Conservation (phyloP, 2,797 vertebrate species). For the Fringilla coelebs region DNA sequence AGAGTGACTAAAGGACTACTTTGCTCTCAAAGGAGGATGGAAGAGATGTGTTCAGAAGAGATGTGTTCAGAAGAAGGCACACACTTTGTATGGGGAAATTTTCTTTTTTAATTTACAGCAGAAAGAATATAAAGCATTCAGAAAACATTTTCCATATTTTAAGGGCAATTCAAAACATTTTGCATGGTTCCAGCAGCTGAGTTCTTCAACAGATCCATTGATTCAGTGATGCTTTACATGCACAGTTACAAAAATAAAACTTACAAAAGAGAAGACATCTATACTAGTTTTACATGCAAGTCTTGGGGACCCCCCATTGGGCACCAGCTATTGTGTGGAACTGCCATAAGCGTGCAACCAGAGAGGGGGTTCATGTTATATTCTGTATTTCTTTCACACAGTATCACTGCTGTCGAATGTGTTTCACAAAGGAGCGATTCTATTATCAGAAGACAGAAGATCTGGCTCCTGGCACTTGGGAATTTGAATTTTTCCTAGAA, state of each 20-base stretch:
- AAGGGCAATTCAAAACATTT: constrained; percentile 99
- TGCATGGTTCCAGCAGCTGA: constrained; percentile 99
- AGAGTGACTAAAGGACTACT: neutral
- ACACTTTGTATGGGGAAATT: constrained; percentile 84
- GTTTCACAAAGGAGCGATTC: constrained; percentile 79
- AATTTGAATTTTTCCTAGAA: constrained; percentile 75
- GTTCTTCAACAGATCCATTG: constrained; percentile 99
- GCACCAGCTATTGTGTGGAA: constrained; percentile 93
- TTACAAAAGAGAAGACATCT: constrained; percentile 96
- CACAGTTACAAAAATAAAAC: constrained; percentile 99
- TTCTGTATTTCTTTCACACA: constrained; percentile 87
- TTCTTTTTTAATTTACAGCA: constrained; percentile 99
- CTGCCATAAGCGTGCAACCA: constrained; percentile 98
- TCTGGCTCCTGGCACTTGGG: constrained; percentile 79
- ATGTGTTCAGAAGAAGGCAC: constrained; percentile 63
- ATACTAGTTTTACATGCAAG: constrained; percentile 99
- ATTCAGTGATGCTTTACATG: constrained; percentile 99
- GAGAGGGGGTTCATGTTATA: constrained; percentile 97
- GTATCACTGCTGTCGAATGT: constrained; percentile 77
- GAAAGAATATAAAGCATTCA: constrained; percentile 99
- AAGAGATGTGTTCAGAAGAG: neutral
- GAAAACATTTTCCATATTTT: constrained; percentile 99
- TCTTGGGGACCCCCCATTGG: constrained; percentile 93
- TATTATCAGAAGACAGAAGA: constrained; percentile 78
- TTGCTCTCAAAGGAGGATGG: neutral